These are phyloP conservation scores for Ctenomys sociabilis DNA, from an alignment of 2,113 vertebrate genomes.

Conservation along the genomic window DNA sequence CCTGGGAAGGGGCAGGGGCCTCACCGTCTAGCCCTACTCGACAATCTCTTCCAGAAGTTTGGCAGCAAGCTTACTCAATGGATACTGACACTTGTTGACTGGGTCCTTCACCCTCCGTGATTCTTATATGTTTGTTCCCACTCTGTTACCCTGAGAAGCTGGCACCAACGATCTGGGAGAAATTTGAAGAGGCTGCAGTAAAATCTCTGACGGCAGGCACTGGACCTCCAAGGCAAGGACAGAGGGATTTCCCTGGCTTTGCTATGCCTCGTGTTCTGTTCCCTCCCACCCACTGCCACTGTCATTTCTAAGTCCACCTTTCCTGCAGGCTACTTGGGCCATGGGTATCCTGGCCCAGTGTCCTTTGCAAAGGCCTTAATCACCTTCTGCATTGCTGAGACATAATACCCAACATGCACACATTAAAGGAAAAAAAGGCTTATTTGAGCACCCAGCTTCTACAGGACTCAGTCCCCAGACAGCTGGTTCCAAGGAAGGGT, in stretches of 20 bases:
- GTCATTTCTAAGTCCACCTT: background rate
- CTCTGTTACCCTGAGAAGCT: background rate
- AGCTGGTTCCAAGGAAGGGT: background rate
- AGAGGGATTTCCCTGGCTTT: background rate
- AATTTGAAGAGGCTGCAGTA: background rate
- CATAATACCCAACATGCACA: background rate
- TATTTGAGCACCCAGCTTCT: background rate
- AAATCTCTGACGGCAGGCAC: background rate
- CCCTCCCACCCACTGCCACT: background rate
- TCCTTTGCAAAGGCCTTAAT: background rate
- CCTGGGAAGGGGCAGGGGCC: background rate
- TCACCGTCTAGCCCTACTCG: background rate
- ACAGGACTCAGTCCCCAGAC: background rate
- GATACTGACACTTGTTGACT: background rate
- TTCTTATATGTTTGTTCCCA: background rate
- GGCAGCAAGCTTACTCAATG: background rate
- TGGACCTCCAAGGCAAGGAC: background rate
- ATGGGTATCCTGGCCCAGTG: background rate
- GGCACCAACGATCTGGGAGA: background rate
- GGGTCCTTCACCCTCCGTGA: background rate
- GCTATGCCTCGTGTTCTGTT: background rate
- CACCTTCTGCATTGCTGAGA: background rate
- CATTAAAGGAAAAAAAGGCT: background rate
- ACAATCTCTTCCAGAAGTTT: background rate
- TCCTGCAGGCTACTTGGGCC: background rate